Conservation (phyloP, 2,888 invertebrate species). For the Orchestes rusci region DNA sequence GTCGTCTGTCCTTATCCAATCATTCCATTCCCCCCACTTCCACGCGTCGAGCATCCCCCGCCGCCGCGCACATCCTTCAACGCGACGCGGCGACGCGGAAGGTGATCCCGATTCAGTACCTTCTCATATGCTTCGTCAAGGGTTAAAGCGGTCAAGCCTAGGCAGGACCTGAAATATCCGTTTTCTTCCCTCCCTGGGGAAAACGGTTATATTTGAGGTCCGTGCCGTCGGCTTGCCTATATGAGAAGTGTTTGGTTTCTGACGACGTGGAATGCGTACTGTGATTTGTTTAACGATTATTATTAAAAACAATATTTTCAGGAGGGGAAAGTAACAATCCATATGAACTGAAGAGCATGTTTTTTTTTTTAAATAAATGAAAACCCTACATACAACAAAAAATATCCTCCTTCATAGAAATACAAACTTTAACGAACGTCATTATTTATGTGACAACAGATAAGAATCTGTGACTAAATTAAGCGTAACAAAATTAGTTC, state of each 20-base stretch:
- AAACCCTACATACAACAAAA: no score
- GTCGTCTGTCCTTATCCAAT: neutral
- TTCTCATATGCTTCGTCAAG: neutral
- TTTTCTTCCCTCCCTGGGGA: neutral
- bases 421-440: neutral
- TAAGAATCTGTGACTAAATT: neutral
- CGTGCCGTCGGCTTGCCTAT: slow-evolving; percentile 21
- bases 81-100: neutral
- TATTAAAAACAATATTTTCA: neutral
- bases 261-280: slow-evolving; percentile 19
- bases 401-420: no score
- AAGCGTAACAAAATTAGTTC: neutral
- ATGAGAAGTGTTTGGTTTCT: slow-evolving; percentile 20
- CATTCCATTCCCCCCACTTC: neutral
- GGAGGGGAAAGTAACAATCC: no score
- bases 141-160: neutral
- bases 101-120: neutral
- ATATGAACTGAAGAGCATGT: no score
- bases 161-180: slow-evolving; percentile 1
- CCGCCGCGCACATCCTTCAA: neutral
- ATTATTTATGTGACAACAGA: neutral
- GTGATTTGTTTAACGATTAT: slow-evolving; percentile 8
- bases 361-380: no score
- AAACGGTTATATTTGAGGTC: slow-evolving; percentile 4
- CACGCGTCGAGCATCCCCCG: neutral